phyloP scores from a whole-genome alignment of 2,888 invertebrate genomes.

The Limenitis camilla region DNA sequence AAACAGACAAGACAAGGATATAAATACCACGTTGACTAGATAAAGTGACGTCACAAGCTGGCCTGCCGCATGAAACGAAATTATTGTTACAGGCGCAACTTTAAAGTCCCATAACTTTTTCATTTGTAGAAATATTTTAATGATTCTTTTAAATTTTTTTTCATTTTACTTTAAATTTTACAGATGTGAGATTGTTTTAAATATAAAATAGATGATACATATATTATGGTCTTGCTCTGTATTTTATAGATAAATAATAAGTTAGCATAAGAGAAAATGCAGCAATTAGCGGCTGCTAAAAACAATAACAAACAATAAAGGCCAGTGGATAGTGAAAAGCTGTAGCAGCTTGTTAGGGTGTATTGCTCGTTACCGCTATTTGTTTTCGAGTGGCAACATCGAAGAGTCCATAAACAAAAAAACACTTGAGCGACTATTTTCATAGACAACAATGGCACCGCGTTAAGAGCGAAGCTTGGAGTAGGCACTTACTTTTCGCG shows the following conservation, averaged over 20 bases:
- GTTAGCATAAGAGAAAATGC: constrained; percentile 18
- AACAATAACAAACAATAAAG: constrained; percentile 42
- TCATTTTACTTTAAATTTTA: too few relatives aligned
- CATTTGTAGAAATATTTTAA: too few relatives aligned
- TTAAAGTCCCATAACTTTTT: too few relatives aligned
- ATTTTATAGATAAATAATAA: constrained; percentile 8
- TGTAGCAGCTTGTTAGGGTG: constrained; percentile 65
- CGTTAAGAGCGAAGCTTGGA: constrained; percentile 64
- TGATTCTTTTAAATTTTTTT: too few relatives aligned
- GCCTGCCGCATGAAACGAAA: too few relatives aligned
- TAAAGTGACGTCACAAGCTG: too few relatives aligned
- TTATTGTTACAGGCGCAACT: too few relatives aligned
- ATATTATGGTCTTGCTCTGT: background rate
- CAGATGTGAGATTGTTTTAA: too few relatives aligned
- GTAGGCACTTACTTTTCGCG: constrained; percentile 71
- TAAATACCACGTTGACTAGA: too few relatives aligned
- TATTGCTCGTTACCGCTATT: constrained; percentile 70
- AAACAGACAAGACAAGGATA: too few relatives aligned
- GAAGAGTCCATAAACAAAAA: constrained; percentile 72
- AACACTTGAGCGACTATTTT: constrained; percentile 71
- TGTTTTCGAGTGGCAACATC: constrained; percentile 72
- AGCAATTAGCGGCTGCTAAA: constrained; percentile 22
- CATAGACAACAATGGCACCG: constrained; percentile 68
- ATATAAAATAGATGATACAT: too few relatives aligned
- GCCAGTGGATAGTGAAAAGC: constrained; percentile 52